Base-by-base conservation (phyloP, 2,888 invertebrate genomes). In the Willowsia nigromaculata region DNA sequence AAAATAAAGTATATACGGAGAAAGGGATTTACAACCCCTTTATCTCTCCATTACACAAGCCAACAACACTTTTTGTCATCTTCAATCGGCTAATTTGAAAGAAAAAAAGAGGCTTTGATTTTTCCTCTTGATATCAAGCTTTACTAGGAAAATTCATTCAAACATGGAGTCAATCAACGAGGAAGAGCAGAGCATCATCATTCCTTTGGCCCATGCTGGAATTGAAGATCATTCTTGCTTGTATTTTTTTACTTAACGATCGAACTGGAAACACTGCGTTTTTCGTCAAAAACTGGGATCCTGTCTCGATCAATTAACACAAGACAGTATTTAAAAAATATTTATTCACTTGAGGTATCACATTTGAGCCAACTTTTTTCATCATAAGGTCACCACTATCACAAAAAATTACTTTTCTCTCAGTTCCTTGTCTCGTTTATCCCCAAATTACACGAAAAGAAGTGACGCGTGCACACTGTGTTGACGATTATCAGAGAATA, bases 1-100 rank as follows among this genome's bases (percentile, higher is more conserved):
- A 11, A 15, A 33, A 33, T 5, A 78, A n/a, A 78, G 33, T 30
- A 53, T 30, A 50, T 27, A 43, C 1, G 87, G 91, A 90, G 87
- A 90, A 90, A 90, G 91, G 92, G 91, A 92, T 92, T 92, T 92
- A 90, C 90, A 90, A 91, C 90, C 90, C 92, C 92, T 92, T 92
- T 92, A 92, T 92, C 92, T 92, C 91, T 90, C 92, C 85, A 92
- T 92, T 92, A 92, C 92, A 92, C 91, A 89, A 92, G 90, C 89
- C 91, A 92, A 92, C 92, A 92, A 91, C 91, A 80, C 90, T 92
- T 91, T 92, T 91, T 91, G 91, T 92, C 91, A 91, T 92, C 89
- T 92, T 91, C 80, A 85, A 81, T 91, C 53, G 89, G 91, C 90
- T 92, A 92, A 92, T 92, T 92, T 92, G 89, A 91, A 74, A 65